These are phyloP conservation scores for Molorchus minor DNA, from an alignment of 2,888 invertebrate genomes.

Conservation along the genomic window DNA sequence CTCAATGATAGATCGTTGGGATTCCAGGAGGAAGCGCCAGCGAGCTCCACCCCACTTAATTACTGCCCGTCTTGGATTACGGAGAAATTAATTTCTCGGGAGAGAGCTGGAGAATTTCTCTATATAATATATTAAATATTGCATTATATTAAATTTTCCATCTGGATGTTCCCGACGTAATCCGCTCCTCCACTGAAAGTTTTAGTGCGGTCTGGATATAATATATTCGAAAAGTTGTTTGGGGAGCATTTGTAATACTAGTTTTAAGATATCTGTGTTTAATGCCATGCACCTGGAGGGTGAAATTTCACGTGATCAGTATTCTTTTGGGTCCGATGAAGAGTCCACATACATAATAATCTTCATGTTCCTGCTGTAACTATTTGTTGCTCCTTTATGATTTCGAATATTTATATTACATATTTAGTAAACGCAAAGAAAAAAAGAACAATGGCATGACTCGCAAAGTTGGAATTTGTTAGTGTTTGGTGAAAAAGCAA, in stretches of 20 bases:
- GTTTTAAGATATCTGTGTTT: conserved; percentile 19
- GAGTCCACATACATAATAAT: too few relatives aligned
- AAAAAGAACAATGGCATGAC: too few relatives aligned
- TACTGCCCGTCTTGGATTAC: conserved; percentile 63
- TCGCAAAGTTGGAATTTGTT: conserved; percentile 6
- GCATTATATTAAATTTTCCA: conserved; percentile 62
- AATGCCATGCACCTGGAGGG: conserved; percentile 8
- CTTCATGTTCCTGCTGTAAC: too few relatives aligned
- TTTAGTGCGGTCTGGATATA: conserved; percentile 43
- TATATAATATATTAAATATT: conserved; percentile 63
- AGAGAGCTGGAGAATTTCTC: conserved; percentile 51
- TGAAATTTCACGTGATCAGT: too few relatives aligned
- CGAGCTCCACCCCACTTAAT: conserved; percentile 57
- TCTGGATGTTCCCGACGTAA: conserved; percentile 47
- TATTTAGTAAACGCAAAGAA: too few relatives aligned
- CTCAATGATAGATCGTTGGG: conserved; percentile 61
- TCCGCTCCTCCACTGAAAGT: conserved; percentile 50
- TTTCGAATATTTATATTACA: too few relatives aligned
- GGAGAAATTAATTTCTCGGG: conserved; percentile 63
- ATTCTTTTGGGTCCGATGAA: too few relatives aligned
- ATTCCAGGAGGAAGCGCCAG: conserved; percentile 52
- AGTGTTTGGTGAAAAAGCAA: conserved; percentile 20
- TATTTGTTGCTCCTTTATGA: too few relatives aligned
- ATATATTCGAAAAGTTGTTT: conserved; percentile 10
- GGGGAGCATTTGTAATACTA: conserved; percentile 12